Base-by-base conservation (phyloP, 1,140 invertebrate genomes). In the Melipona quadrifasciata region DNA sequence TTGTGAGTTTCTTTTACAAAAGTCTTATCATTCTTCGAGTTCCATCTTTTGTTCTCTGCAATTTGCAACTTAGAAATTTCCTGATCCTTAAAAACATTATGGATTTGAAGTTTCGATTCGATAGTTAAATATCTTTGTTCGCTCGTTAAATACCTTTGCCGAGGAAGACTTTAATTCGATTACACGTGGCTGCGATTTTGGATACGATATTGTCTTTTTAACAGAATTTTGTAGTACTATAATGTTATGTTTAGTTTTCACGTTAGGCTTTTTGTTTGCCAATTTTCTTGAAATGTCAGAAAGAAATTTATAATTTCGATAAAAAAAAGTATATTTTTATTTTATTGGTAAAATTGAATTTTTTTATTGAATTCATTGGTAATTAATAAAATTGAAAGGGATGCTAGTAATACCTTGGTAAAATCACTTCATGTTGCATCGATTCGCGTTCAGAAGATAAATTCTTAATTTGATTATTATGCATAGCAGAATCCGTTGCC, bases 61-160 rank as follows among this genome's bases (percentile, higher is more conserved):
- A 19, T 17, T 19, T 86, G 58, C 17, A 14, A 1, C 57, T 53
- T 72, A 19, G 53, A 31, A 76, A 67, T 72, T 73, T 73, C 31
- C 34, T 61, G 73, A 67, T 57, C 85, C 74, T 87, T 87, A 19
- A 87, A 87, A 55, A 11, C 47, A 2, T 39, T 21, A 31, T 14
- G 17, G 47, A 76, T 76, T 39, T 19, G 8, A 64, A 55, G 51
- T 31, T 53, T 31, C 64, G 55, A 58, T 8, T 68, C 11, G 4
- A 61, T 21, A 11, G 19, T 27, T 70, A 34, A 34, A 47, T 47
- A 47, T 47, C 39, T 47, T 47, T 47, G 39, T 47, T 51, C 39
- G 34, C 10, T 67, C 24, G 6, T 27, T 39, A 57, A 77, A 55
- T 86, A 87, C 86, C 86, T 87, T 82, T n/a, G 19, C n/a, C 21